Base-by-base conservation (phyloP, 2,113 vertebrate genomes). In the Monopterus albus region DNA sequence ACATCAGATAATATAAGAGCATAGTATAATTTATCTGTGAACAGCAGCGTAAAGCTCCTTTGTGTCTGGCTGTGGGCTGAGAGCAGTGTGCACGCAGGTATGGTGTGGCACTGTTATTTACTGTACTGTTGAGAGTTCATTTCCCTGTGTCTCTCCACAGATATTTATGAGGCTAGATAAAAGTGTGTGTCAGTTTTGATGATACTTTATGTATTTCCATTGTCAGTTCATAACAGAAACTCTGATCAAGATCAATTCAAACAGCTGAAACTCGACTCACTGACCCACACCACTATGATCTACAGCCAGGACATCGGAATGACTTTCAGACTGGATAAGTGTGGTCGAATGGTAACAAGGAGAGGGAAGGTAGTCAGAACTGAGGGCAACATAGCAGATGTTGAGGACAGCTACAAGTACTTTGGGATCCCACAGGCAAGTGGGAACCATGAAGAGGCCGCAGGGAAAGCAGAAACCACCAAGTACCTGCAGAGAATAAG, bases 171-270 rank as follows among this genome's bases (percentile, higher is more conserved):
- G 47, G 11, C 13, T 0, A 25, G 58, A 84, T 74, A 66, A 56
- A 60, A 69, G 58, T n/a, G 36, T 31, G 67, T 63, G 62, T 78
- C 38, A 5, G 31, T 59, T 60, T 65, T 47, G 18, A 18, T 53
- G 17, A 33, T 23, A 70, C 58, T 65, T 81, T 50, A 6, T 58
- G 47, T 56, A 33, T 56, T 78, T 78, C 31, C 49, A 61, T 60
- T 73, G 45, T 66, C 25, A n/a, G 18, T 62, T 68, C 17, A 52
- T 47, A 36, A 55, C 51, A 56, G 55, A 65, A 72, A 74, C 67
- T 62, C 43, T 13, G 56, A 79, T 79, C 58, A n/a, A 73, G 58
- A 74, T 73, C 67, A 72, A 38, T 57, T 59, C 29, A 64, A 75
- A 70, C 5, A 20, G 29, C 55, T 40, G n/a, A 25, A 31, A 63